These are phyloP conservation scores for Archocentrus centrarchus DNA, from an alignment of 2,113 vertebrate genomes.

Conservation along the genomic window DNA sequence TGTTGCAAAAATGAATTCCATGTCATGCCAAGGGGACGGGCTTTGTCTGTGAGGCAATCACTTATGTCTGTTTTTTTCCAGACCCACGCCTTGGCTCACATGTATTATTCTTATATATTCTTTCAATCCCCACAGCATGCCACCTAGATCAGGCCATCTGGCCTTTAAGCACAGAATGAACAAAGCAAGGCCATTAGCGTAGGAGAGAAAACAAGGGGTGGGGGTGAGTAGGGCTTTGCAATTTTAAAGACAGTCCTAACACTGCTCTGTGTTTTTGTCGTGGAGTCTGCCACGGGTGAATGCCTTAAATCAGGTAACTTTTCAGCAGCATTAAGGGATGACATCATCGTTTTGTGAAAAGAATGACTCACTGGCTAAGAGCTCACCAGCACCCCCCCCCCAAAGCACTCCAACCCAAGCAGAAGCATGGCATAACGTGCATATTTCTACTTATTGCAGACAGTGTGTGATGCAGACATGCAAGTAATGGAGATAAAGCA, in stretches of 20 bases:
- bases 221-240: constrained; percentile 45
- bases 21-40: constrained; percentile 42
- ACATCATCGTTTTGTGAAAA: constrained; percentile 61
- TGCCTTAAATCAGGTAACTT: constrained; percentile 55
- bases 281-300: constrained; percentile 28
- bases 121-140: constrained; percentile 53
- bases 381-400: constrained; percentile 9
- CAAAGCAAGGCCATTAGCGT: constrained; percentile 57
- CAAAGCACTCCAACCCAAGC: not conserved
- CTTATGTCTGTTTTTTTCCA: constrained; percentile 32
- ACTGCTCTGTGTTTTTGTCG: constrained; percentile 24
- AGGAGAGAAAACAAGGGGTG: not conserved
- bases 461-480: not conserved
- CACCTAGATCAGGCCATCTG: constrained; percentile 73
- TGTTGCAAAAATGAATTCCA: constrained; percentile 60
- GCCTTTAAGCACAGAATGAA: constrained; percentile 55
- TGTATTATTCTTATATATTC: constrained; percentile 64
- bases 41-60: constrained; percentile 41
- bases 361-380: constrained; percentile 54
- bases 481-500: constrained; percentile 10
- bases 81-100: constrained; percentile 28
- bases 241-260: constrained; percentile 60
- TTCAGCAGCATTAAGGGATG: constrained; percentile 51
- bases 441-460: constrained; percentile 14
- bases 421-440: constrained; percentile 27